phyloP scores from a whole-genome alignment of 2,888 invertebrate genomes.

The Ellobium chinense region DNA sequence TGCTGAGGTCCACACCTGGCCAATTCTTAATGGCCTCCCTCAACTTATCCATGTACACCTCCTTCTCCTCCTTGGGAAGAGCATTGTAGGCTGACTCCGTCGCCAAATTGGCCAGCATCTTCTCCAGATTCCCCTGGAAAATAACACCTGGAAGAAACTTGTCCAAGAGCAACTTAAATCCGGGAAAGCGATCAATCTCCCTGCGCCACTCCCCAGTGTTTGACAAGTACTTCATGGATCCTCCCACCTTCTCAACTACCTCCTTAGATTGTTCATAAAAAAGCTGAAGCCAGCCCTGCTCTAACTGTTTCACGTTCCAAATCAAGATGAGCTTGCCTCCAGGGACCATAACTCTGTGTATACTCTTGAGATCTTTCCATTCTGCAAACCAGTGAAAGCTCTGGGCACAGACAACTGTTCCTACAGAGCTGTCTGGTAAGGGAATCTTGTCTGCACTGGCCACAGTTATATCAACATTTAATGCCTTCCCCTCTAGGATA shows the following conservation, averaged over 20 bases:
- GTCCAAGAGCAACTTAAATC: slow-evolving; percentile 6
- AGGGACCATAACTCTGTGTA: slow-evolving; percentile 60
- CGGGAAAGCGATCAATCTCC: background rate
- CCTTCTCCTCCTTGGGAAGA: background rate
- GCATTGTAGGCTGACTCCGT: slow-evolving; percentile 27
- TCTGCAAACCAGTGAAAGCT: slow-evolving; percentile 67
- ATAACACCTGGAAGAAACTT: slow-evolving; percentile 10
- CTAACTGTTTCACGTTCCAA: slow-evolving; percentile 20
- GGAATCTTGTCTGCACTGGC: slow-evolving; percentile 57
- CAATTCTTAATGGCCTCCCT: slow-evolving; percentile 9
- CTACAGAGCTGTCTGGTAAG: slow-evolving; percentile 54
- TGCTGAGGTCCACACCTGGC: slow-evolving; percentile 26
- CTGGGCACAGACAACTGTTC: slow-evolving; percentile 63
- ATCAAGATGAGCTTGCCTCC: slow-evolving; percentile 49
- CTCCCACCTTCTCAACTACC: background rate
- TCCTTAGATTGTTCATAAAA: slow-evolving; percentile 22
- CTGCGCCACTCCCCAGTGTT: slow-evolving; percentile 26
- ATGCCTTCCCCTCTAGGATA: slow-evolving; percentile 50
- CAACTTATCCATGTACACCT: slow-evolving; percentile 16
- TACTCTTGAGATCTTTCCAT: slow-evolving; percentile 54
- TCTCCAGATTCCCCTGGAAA: slow-evolving; percentile 22
- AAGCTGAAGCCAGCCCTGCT: slow-evolving; percentile 12
- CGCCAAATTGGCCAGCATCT: background rate
- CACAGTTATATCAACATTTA: slow-evolving; percentile 50
- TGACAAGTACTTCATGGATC: background rate